Conservation (phyloP, 1,140 invertebrate genomes). For the Aphelenchoides besseyi region DNA sequence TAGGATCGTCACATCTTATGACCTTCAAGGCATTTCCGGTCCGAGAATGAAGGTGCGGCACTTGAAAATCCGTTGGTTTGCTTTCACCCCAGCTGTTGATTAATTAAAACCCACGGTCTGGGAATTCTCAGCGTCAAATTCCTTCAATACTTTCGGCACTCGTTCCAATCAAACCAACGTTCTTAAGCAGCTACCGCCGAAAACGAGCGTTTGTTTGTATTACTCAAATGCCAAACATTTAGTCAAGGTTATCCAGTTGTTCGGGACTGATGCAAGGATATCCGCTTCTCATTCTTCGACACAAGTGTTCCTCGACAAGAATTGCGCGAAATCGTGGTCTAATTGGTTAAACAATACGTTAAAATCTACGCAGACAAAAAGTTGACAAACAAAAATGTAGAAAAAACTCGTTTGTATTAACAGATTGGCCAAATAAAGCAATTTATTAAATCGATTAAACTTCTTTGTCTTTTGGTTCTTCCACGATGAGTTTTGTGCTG, state of each 20-base stretch:
- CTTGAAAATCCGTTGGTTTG: background rate
- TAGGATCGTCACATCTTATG: too few species aligned
- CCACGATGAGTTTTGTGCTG: too few species aligned
- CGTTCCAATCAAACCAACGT: too few species aligned
- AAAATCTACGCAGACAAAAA: too few species aligned
- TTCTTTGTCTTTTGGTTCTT: too few species aligned
- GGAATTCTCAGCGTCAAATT: background rate
- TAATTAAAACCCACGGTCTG: slow-evolving; percentile 1
- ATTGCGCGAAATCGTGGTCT: background rate
- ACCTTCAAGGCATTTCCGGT: too few species aligned
- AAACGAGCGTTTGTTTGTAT: slow-evolving; percentile 1
- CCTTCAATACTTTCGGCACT: background rate
- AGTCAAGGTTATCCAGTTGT: background rate
- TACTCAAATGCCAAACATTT: background rate
- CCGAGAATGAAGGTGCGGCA: too few species aligned
- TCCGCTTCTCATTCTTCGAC: background rate
- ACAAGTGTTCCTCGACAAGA: background rate
- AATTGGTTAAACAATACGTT: too few species aligned
- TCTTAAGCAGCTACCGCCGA: too few species aligned
- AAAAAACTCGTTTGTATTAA: too few species aligned
- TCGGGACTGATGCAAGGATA: background rate
- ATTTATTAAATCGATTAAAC: too few species aligned
- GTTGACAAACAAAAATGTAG: background rate
- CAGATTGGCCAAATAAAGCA: too few species aligned
- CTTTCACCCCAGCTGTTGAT: background rate